These are phyloP conservation scores for Oreohelix idahoensis DNA, from an alignment of 1,140 invertebrate genomes.

Conservation along the genomic window DNA sequence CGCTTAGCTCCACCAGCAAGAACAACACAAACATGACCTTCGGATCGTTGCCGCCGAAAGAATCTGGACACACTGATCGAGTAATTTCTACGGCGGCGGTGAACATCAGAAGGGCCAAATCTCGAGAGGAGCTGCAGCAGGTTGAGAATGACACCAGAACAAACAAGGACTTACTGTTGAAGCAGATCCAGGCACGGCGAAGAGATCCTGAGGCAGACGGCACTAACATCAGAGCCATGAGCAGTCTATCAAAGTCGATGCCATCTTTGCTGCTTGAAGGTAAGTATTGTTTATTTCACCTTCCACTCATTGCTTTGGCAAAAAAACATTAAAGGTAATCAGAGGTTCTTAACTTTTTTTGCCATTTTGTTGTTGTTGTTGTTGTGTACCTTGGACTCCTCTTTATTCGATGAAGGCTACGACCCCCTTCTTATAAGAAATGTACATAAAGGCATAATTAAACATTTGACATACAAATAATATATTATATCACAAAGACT, in stretches of 20 bases:
- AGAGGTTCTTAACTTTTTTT: too few species aligned
- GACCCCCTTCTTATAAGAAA: too few species aligned
- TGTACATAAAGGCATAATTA: too few species aligned
- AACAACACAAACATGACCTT: not conserved
- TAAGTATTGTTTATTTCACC: not conserved
- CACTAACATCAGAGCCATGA: slow-evolving; percentile 18
- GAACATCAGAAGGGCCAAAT: slow-evolving; percentile 29
- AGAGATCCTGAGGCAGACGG: not conserved
- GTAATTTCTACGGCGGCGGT: not conserved
- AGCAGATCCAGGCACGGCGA: slow-evolving; percentile 30
- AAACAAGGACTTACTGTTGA: slow-evolving; percentile 11
- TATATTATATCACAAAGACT: too few species aligned
- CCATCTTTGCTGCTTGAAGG: slow-evolving; percentile 23
- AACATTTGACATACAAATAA: too few species aligned
- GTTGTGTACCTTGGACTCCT: too few species aligned
- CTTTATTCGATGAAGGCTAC: too few species aligned
- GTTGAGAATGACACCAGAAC: not conserved
- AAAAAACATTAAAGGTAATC: too few species aligned
- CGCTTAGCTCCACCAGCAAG: not conserved
- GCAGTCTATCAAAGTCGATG: slow-evolving; percentile 32
- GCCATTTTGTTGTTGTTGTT: too few species aligned
- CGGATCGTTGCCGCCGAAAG: not conserved
- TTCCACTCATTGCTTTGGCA: too few species aligned
- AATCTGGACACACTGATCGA: not conserved
- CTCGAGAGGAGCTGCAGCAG: slow-evolving; percentile 35